phyloP scores from a whole-genome alignment of 1,140 invertebrate genomes.

The Muscidifurax raptorellus region DNA sequence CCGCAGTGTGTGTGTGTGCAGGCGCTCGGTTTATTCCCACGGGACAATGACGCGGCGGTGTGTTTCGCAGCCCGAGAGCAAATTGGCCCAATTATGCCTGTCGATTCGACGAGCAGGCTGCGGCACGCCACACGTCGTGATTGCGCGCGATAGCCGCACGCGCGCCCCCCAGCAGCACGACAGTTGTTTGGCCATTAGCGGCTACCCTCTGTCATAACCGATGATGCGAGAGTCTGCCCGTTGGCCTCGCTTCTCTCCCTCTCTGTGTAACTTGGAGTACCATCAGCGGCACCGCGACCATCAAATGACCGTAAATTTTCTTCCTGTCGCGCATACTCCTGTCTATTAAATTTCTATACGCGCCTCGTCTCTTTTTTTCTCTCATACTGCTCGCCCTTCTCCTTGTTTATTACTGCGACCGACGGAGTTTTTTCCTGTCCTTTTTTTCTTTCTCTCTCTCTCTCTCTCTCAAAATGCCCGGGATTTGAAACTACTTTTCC shows the following conservation, averaged over 20 bases:
- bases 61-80: slow-evolving; percentile 44
- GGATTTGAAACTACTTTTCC: too few relatives aligned
- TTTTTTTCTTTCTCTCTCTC: not conserved
- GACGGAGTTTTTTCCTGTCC: not conserved
- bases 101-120: slow-evolving; percentile 53
- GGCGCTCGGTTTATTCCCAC: not conserved
- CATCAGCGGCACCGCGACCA: not conserved
- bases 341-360: not conserved
- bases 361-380: not conserved
- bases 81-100: slow-evolving; percentile 62
- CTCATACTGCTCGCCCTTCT: too few relatives aligned
- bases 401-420: too few relatives aligned
- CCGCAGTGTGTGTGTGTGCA: not conserved
- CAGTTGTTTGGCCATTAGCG: slow-evolving; percentile 62
- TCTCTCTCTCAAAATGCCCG: not conserved
- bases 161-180: not conserved
- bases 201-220: slow-evolving; percentile 46
- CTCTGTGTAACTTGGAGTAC: slow-evolving; percentile 6
- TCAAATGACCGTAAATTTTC: slow-evolving; percentile 20
- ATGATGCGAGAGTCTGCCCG: not conserved
- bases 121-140: slow-evolving; percentile 31
- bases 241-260: not conserved
- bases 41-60: not conserved
- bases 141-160: slow-evolving; percentile 24
- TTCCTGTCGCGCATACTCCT: not conserved